Evolutionary conservation across 2,797 vertebrate genomes (phyloP).

Genomic region (Enteromius viviparus): DNA sequence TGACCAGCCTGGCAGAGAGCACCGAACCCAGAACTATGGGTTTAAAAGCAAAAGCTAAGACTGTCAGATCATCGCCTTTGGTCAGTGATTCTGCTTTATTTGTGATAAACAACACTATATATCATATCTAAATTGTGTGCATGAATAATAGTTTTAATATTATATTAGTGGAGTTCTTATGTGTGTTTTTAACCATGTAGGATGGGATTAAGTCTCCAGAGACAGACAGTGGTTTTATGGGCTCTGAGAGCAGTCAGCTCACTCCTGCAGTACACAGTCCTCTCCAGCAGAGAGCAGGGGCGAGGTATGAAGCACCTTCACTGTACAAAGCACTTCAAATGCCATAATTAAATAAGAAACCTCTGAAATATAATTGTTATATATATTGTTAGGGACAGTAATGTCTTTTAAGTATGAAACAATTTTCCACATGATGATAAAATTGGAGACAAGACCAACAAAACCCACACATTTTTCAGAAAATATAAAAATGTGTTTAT

Average conservation of each 20-base stretch:
- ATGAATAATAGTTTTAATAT: background rate
- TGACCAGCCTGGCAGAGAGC: constrained; percentile 70
- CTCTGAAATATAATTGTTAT: background rate
- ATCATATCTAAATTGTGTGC: background rate
- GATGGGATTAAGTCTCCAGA: constrained; percentile 89
- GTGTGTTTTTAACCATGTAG: constrained; percentile 68
- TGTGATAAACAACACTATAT: background rate
- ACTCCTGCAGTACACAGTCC: constrained; percentile 76
- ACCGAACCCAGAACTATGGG: constrained; percentile 53
- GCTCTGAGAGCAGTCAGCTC: constrained; percentile 86
- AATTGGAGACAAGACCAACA: background rate
- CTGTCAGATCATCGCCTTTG: constrained; percentile 62
- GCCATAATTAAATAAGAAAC: background rate
- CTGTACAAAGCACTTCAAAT: background rate
- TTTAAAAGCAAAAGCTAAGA: constrained; percentile 59
- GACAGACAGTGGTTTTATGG: constrained; percentile 93
- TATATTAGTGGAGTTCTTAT: background rate
- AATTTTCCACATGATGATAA: background rate
- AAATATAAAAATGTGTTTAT: background rate
- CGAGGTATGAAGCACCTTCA: constrained; percentile 68
- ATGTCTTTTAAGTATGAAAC: background rate
- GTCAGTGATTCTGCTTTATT: constrained; percentile 65
- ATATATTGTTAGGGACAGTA: background rate
- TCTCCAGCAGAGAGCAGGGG: constrained; percentile 71
- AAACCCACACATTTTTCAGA: background rate